Evolutionary conservation across 1,140 invertebrate genomes (phyloP), one percentile per base, ranked within the genome.

Genomic region (Metaphire vulgaris): DNA sequence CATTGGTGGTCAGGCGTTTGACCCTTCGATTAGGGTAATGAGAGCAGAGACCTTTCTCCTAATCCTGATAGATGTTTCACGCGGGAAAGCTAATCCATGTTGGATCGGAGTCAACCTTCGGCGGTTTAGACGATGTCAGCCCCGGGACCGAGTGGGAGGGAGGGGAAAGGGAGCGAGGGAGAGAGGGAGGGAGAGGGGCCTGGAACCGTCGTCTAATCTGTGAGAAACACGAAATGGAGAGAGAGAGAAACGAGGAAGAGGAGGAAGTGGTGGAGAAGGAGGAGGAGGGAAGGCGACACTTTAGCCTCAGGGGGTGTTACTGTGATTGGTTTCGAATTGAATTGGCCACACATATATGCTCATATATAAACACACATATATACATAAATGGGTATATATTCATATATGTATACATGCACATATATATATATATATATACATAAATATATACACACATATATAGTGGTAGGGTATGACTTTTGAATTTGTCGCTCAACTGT

Each of bases 351-450:
- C 1, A 69, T 21, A 70, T 29, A 72, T 30, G 28, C n/a, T 32
- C n/a, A 64, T n/a, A 34, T 1, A 73, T 76, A 26, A 26, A 72
- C 26, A n/a, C 29, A 31, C 15, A 72, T 71, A 33, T 1, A 33
- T 72, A 12, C 30, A 64, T 0, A 74, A 64, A 64, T 67, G 2
- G 16, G 69, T 33, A 69, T n/a, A 74, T 34, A 66, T 31, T 33
- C 30, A 74, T 32, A 74, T 0, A 77, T 29, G 66, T 31, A 31
- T 70, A 75, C 21, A 69, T 69, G 26, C 15, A 31, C 56, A 74
- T 41, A 33, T 30, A 16, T 14, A 64, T 74, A 73, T 77, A 67
- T 32, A 66, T 74, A 66, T 28, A 74, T 74, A 74, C 21, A 21
- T n/a, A 66, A 30, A 66, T 74, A 74, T 66, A 66, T 64, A 74